phyloP scores from a whole-genome alignment of 2,113 vertebrate species.

The Pungitius pungitius region DNA sequence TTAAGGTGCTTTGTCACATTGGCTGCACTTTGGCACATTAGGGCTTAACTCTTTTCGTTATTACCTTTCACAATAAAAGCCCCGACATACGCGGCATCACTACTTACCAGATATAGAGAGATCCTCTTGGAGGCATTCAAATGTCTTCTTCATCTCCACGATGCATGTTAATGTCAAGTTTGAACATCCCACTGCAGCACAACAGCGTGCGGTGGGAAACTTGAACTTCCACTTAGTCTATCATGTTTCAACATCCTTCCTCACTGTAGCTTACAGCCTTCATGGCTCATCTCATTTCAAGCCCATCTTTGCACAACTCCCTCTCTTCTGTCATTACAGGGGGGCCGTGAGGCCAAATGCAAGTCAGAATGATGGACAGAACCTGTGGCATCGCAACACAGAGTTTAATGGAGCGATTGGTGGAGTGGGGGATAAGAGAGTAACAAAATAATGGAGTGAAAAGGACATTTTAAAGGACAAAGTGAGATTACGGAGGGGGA shows the following conservation, averaged over 20 bases:
- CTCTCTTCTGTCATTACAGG: neutral
- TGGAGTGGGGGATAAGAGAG: constrained; percentile 7
- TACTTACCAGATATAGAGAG: no score
- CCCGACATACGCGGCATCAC: no score
- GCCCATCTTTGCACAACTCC: constrained; percentile 22
- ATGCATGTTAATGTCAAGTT: no score
- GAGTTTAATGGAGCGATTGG: constrained; percentile 10
- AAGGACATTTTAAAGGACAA: neutral
- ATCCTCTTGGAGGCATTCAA: no score
- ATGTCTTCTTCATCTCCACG: no score
- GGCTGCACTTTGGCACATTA: neutral
- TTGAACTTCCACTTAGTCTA: neutral
- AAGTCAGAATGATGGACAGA: neutral
- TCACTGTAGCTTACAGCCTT: constrained; percentile 23
- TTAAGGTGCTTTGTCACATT: no score
- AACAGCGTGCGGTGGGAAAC: neutral
- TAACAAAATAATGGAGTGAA: constrained; percentile 1
- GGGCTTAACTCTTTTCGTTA: neutral
- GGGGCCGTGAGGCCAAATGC: neutral
- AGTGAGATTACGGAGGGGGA: constrained; percentile 8
- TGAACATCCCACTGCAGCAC: neutral
- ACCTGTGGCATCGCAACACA: neutral
- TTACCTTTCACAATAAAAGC: neutral
- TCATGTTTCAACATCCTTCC: constrained; percentile 4
- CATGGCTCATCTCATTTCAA: constrained; percentile 42